Evolutionary conservation across 2,888 invertebrate genomes (phyloP), one percentile per base, ranked within the genome.

Genomic region (Phoronis australis): DNA sequence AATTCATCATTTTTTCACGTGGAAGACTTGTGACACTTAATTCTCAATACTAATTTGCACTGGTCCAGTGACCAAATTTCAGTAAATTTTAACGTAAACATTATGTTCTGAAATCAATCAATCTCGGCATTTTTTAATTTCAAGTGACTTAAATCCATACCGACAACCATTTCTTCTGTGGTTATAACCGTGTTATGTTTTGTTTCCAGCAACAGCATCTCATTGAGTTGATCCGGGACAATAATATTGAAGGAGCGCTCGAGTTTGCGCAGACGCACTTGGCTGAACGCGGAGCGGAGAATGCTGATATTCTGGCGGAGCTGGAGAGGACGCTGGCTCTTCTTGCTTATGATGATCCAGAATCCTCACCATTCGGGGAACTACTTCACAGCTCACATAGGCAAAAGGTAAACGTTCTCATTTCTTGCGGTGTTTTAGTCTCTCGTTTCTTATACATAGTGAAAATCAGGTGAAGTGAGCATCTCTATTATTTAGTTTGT

Each of bases 261-360:
- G 84, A 87, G 37, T 94, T 91, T 78, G 92, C 94, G 1, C 91
- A 93, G 68, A 88, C 88, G 39, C 87, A 92, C 58, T 79, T 94
- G 22, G 89, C 90, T 22, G 93, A 93, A 77, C 86, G 90, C 12
- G 93, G 90, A 2, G 90, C 91, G 62, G 86, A 75, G 50, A 73
- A 73, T 76, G 85, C 86, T 18, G 76, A 78, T 45, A 76, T 84
- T 39, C 70, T 84, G 38, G 80, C 82, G 20, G 95, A 96, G 78
- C 78, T 96, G 49, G 97, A 97, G 77, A 82, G 95, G 53, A 96
- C 97, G 0, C 80, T 99, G 47, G 95, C 97, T 0, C 79, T 99
- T 47, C 78, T 99, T 20, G 97, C 97, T 4, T 99, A 99, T 78
- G 96, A 97, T 54, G 92, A 96, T 69, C 96, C 97, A 0, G 86